A percentile compares a stretch with the other conserved stretches of the same genome.
phyloP scores from a whole-genome alignment of 2,113 vertebrate genomes.

The Sakesphorus luctuosus region DNA sequence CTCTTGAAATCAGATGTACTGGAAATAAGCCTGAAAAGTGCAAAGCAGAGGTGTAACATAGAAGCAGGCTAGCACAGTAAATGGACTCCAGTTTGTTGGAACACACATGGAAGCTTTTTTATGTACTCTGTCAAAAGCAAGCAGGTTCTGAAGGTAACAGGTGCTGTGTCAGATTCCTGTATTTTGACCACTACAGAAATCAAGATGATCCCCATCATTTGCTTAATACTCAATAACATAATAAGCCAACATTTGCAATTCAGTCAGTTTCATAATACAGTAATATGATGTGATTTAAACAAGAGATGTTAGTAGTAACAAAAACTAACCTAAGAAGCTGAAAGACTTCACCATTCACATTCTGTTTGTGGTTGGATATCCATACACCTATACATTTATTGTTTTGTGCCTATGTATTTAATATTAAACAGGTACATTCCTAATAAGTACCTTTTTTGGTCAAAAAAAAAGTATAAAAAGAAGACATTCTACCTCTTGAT shows the following conservation, averaged over 20 bases:
- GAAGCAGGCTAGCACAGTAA: not conserved
- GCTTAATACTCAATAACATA: not conserved
- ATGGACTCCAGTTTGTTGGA: not conserved
- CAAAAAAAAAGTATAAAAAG: not conserved
- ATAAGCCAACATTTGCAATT: not conserved
- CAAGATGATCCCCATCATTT: not conserved
- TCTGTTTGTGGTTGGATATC: constrained; percentile 21
- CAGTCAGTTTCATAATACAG: not conserved
- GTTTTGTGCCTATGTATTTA: not conserved
- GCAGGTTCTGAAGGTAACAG: not conserved
- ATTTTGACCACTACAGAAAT: not conserved
- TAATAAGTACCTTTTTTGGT: constrained; percentile 29
- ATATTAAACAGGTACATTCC: constrained; percentile 45
- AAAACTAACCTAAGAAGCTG: constrained; percentile 4
- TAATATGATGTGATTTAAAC: not conserved
- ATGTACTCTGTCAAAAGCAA: not conserved
- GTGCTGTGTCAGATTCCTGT: not conserved
- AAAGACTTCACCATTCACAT: constrained; percentile 40
- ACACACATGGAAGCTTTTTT: not conserved
- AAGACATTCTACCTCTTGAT: not conserved
- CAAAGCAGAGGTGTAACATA: not conserved
- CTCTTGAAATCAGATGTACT: not conserved
- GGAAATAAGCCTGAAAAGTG: not conserved
- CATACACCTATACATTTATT: not conserved
- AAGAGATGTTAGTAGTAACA: not conserved